Evolutionary conservation across 2,888 invertebrate species (phyloP), one percentile per base, ranked within the genome.

Genomic region (Brassicogethes aeneus): DNA sequence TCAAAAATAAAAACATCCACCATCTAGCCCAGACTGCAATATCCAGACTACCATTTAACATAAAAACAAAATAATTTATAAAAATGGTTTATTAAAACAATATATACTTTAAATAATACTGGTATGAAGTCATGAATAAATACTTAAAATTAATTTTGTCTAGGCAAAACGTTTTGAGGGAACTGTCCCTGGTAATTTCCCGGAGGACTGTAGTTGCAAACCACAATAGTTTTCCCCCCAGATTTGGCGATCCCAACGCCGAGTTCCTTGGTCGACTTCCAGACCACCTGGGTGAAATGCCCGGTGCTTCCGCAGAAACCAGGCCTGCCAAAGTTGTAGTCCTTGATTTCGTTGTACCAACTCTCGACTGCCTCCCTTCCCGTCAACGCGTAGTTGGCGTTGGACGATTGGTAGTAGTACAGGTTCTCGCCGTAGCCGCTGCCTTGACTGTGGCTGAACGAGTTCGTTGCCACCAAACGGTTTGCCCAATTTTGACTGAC

Each of bases 121-220:
- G n/a, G n/a, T n/a, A n/a, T n/a, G n/a, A n/a, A n/a, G n/a, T n/a
- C n/a, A n/a, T n/a, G n/a, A n/a, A n/a, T n/a, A n/a, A n/a, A n/a
- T n/a, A n/a, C n/a, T n/a, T n/a, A n/a, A n/a, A n/a, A n/a, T n/a
- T n/a, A n/a, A n/a, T n/a, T n/a, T n/a, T n/a, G n/a, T n/a, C n/a
- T n/a, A n/a, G n/a, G n/a, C n/a, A n/a, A n/a, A n/a, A 85, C 83
- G 56, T 85, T 85, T 41, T 75, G 76, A 1, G 70, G 65, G 53
- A 84, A 85, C 50, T 81, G 79, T 1, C 83, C 83, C 34, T 80
- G 73, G 53, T 76, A 82, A 59, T 91, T 91, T 10, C 90, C 91
- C 1, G 88, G 79, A 1, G 91, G 90, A 57, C 76, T 75, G 58
- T 91, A 91, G 64, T 88, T 87, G 39, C 83, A 86, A 0, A 93